Evolutionary conservation across 92 coral and sea anemone species (phyloP), one percentile per base, ranked within the genome.

Genomic region (Meandrina meandrites): DNA sequence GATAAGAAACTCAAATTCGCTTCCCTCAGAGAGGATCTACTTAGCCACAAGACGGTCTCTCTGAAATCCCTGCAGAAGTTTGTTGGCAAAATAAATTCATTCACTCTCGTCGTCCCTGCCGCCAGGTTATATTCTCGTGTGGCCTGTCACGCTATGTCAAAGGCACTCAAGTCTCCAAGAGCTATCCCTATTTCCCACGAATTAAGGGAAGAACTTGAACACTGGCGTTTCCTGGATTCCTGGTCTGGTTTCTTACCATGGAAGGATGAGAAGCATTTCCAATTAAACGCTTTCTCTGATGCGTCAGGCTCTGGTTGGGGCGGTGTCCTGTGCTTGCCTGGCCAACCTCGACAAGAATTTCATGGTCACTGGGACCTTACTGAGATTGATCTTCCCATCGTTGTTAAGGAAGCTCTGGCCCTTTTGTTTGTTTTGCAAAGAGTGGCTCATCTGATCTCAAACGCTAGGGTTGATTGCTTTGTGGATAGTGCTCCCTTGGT

Each of bases 261-360:
- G 91, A 81, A 73, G 17, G 50, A 68, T 28, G 91, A 89, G 19
- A 60, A 56, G 31, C 91, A 89, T 45, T 50, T 31, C 45, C 79
- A 67, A 28, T 16, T 89, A 5, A 21, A 27, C 53, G 75, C 78
- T 1, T 67, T 60, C 42, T 84, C 86, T 22, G 89, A 89, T 68
- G 86, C 81, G 0, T 85, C 92, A 40, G 58, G 53, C 30, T 76
- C 86, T 37, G 92, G 85, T 1, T 89, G 89, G 86, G 86, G 89
- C 19, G 92, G 92, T 48, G 14, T 40, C 60, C 56, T 89, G 8
- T 5, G 35, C 32, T 17, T 84, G 34, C 89, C 92, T 19, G 50
- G n/a, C 9, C 75, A 35, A 16, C 27, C 27, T 17, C 69, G 64
- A 22, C n/a, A 42, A 17, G 74, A 37, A 15, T 74, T 69, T 32